phyloP scores from a whole-genome alignment of 2,888 invertebrate genomes.

The Ichneumon xanthorius region DNA sequence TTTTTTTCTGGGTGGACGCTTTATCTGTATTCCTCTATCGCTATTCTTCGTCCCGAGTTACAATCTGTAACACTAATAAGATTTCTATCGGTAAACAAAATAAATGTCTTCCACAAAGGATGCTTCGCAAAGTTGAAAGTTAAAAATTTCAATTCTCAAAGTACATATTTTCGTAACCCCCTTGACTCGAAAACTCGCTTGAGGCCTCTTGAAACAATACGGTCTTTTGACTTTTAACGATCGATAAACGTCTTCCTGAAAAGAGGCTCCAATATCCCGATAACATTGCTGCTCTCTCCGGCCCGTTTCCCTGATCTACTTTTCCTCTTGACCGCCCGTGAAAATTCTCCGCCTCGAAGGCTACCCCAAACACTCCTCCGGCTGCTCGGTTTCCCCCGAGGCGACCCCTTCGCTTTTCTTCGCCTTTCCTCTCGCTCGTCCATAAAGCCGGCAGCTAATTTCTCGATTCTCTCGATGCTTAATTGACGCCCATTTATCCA shows the following conservation, averaged over 20 bases:
- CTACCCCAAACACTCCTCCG: not conserved
- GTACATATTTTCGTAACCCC: not conserved
- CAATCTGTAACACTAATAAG: not conserved
- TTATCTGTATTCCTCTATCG: not conserved
- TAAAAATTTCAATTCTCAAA: too few relatives aligned
- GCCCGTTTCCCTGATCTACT: slow-evolving; percentile 36
- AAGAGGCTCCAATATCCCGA: slow-evolving; percentile 2
- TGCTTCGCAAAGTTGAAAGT: not conserved
- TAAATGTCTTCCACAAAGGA: not conserved
- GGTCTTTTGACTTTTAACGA: slow-evolving; percentile 14
- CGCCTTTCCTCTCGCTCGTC: not conserved
- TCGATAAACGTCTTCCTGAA: not conserved
- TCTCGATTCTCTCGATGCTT: slow-evolving; percentile 34
- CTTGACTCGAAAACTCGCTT: not conserved
- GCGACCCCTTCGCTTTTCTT: not conserved
- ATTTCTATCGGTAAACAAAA: not conserved
- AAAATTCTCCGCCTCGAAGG: slow-evolving; percentile 17
- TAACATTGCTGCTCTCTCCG: slow-evolving; percentile 4
- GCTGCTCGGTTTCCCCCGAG: not conserved
- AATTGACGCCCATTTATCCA: slow-evolving; percentile 43
- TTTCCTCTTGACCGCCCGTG: slow-evolving; percentile 46
- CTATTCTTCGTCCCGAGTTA: not conserved
- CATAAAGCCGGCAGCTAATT: slow-evolving; percentile 40
- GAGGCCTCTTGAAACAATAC: not conserved
- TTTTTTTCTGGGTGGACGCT: too few relatives aligned